phyloP scores from a whole-genome alignment of 35 echinoderm and acorn worm species.

The Chiridota heheva region DNA sequence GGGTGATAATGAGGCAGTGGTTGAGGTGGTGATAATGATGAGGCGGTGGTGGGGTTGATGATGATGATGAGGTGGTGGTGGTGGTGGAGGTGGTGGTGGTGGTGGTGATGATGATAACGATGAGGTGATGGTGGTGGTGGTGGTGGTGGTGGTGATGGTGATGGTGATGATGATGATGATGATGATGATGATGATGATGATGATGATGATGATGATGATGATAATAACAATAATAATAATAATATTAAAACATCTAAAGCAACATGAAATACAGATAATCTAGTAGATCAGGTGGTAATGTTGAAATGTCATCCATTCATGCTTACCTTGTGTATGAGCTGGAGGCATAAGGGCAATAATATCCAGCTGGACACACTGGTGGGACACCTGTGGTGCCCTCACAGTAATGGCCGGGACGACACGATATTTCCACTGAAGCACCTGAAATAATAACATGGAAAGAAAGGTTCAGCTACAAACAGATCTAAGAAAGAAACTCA shows the following conservation, averaged over 20 bases:
- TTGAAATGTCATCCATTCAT: too few relatives aligned
- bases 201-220: conserved; percentile 1
- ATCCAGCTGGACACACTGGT: conserved; percentile 84
- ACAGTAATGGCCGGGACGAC: conserved; percentile 83
- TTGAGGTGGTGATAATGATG: too few relatives aligned
- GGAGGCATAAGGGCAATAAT: conserved; percentile 94
- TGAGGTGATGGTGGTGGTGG: conserved; percentile 4
- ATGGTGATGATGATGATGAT: conserved; percentile 1
- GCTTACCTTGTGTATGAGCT: conserved; percentile 68
- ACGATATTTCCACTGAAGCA: conserved; percentile 79
- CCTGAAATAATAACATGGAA: conserved; percentile 35
- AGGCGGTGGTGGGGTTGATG: too few relatives aligned
- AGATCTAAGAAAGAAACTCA: background rate
- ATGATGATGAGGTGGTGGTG: too few relatives aligned
- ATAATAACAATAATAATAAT: too few relatives aligned
- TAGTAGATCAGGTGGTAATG: too few relatives aligned
- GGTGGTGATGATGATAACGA: too few relatives aligned
- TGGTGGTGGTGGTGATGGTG: conserved; percentile 3
- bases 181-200: conserved; percentile 6
- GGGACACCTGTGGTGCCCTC: conserved; percentile 91
- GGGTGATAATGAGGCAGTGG: too few relatives aligned
- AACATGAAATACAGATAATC: too few relatives aligned
- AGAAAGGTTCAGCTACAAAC: background rate
- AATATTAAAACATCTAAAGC: too few relatives aligned
- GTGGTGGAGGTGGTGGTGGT: conserved; percentile 3